Conservation (phyloP, 1,140 invertebrate genomes). For the Forficula auricularia region DNA sequence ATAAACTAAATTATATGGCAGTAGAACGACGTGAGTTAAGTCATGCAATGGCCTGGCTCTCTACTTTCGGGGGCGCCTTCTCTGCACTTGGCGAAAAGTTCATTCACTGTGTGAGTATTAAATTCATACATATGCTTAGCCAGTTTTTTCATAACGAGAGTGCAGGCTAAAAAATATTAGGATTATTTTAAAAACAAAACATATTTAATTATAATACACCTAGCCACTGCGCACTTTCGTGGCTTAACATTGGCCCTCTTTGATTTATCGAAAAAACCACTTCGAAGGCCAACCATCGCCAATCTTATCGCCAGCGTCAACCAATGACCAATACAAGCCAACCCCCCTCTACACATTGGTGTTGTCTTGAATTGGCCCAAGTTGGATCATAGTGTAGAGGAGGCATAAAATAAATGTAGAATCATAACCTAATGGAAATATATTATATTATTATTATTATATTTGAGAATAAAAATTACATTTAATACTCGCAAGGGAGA, state of each 20-base stretch:
- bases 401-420: no score
- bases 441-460: no score
- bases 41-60: constrained; percentile 79
- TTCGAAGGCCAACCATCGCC: not conserved
- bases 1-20: constrained; percentile 25
- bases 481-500: no score
- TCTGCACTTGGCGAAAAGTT: constrained; percentile 80
- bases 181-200: not conserved
- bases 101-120: constrained; percentile 49
- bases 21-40: constrained; percentile 58
- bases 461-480: no score
- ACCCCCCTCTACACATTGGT: no score
- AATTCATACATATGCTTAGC: not conserved
- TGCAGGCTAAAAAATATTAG: not conserved
- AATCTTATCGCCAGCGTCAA: no score
- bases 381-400: no score
- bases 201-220: not conserved
- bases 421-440: no score
- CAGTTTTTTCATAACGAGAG: not conserved
- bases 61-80: constrained; percentile 87
- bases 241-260: not conserved
- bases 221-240: not conserved
- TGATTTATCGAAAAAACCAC: not conserved
- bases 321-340: no score
- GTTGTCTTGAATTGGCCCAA: no score